Percentiles rank a stretch among this genome's conserved stretches.
These are phyloP conservation scores for Mobula birostris DNA, from an alignment of 2,113 vertebrate genomes.

Conservation along the genomic window DNA sequence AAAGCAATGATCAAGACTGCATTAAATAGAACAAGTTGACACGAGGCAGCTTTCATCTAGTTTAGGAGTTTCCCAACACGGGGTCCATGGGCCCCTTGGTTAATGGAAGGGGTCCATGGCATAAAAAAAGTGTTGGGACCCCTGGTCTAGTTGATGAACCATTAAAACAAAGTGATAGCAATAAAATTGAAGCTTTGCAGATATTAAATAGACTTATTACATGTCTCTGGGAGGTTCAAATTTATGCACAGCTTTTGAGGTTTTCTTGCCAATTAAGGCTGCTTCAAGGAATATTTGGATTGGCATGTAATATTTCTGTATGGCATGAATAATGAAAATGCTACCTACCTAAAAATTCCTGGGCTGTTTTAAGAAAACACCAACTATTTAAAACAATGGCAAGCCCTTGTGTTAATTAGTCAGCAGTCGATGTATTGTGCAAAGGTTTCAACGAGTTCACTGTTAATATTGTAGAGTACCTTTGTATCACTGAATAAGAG, in stretches of 20 bases:
- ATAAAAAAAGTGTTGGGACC: too few species aligned
- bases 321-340: background rate
- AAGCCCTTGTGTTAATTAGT: too few species aligned
- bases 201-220: background rate
- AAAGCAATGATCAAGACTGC: background rate
- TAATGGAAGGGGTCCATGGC: too few species aligned
- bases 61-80: background rate
- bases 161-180: background rate
- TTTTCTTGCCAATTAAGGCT: background rate
- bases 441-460: too few species aligned
- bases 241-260: background rate
- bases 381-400: too few species aligned
- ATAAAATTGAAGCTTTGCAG: constrained; percentile 13
- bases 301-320: background rate
- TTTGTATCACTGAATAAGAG: background rate
- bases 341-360: background rate
- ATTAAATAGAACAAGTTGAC: background rate
- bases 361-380: background rate
- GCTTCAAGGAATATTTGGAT: background rate
- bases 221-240: background rate
- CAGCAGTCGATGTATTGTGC: too few species aligned
- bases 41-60: background rate
- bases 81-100: too few species aligned
- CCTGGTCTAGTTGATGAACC: background rate
- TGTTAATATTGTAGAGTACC: too few species aligned